Evolutionary conservation across 2,113 vertebrate species (phyloP).

Genomic region (Probosciger aterrimus): DNA sequence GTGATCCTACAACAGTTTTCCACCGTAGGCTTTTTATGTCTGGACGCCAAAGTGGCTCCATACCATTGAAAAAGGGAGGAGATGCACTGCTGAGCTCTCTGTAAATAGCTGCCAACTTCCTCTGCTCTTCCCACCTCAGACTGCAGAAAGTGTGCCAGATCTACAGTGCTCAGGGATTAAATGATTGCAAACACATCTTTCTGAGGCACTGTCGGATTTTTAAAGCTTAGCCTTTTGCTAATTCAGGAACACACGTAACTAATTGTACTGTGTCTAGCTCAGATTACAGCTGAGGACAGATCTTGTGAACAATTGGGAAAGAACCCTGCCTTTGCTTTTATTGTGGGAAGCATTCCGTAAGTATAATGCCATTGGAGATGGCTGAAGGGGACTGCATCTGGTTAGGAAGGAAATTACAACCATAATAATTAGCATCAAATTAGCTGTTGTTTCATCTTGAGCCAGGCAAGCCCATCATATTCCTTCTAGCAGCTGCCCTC

Average conservation of each 20-base stretch:
- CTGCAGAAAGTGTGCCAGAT: not conserved
- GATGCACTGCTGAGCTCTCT: not conserved
- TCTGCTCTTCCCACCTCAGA: not conserved
- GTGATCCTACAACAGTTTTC: not conserved
- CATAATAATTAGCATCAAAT: slow-evolving; percentile 21
- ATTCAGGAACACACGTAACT: not conserved
- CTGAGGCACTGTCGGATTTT: not conserved
- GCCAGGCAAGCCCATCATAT: not conserved
- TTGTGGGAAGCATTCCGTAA: not conserved
- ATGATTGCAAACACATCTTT: not conserved
- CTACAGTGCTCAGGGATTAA: not conserved
- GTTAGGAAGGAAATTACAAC: slow-evolving; percentile 21
- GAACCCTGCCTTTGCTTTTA: not conserved
- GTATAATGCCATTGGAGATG: not conserved
- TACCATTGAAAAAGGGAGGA: not conserved
- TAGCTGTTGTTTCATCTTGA: not conserved
- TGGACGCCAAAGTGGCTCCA: not conserved
- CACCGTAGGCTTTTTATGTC: not conserved
- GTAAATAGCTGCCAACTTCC: not conserved
- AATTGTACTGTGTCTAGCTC: not conserved
- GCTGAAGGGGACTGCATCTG: not conserved
- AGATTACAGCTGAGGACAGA: not conserved
- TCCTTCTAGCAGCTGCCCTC: slow-evolving; percentile 12
- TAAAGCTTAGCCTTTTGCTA: not conserved
- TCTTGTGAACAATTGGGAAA: not conserved